Conservation (phyloP, 2,797 vertebrate species). For the Enteromius paludinosus region DNA sequence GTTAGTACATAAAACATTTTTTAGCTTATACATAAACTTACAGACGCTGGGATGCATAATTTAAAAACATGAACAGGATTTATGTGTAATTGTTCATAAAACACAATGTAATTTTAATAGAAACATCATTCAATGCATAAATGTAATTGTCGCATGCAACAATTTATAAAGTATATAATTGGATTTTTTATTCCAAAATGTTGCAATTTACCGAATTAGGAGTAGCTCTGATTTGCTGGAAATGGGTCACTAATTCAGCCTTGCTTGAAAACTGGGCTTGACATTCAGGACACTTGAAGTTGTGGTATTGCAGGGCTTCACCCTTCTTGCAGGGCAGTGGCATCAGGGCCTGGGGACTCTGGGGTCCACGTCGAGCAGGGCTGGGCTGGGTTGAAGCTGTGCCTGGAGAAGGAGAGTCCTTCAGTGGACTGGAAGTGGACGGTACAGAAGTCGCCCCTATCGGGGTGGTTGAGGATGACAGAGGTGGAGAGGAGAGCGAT, state of each 20-base stretch:
- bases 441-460: conserved; percentile 60
- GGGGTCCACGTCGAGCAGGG: conserved; percentile 73
- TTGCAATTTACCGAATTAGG: conserved; percentile 72
- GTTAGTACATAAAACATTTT: neutral
- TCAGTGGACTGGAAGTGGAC: conserved; percentile 72
- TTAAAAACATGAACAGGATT: neutral
- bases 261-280: conserved; percentile 87
- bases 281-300: conserved; percentile 89
- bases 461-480: conserved; percentile 72
- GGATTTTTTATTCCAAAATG: neutral
- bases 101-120: neutral
- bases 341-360: conserved; percentile 83
- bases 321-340: conserved; percentile 76
- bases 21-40: neutral
- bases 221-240: conserved; percentile 83
- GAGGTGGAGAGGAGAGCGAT: conserved; percentile 74
- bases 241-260: conserved; percentile 87
- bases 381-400: conserved; percentile 62
- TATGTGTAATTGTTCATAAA: neutral
- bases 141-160: neutral
- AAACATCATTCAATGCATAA: neutral
- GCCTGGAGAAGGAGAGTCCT: conserved; percentile 70
- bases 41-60: neutral
- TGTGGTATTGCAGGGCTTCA: conserved; percentile 74
- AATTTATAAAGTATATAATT: neutral